Evolutionary conservation across 2,113 vertebrate species (phyloP).

Genomic region (Danio rerio): GRCz12tu NC_133180.1:42293001-42293500

Average conservation of each 20-base stretch:
- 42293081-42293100: constrained; percentile 24
- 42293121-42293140: constrained; percentile 40
- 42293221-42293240: neutral
- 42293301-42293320: too few relatives aligned
- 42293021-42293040: too few relatives aligned
- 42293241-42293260: neutral
- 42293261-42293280: too few relatives aligned
- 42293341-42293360: neutral
- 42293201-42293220: constrained; percentile 33
- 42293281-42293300: too few relatives aligned
- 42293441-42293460: neutral
- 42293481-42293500: neutral
- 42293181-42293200: constrained; percentile 47
- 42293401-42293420: neutral
- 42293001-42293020: too few relatives aligned
- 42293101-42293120: constrained; percentile 38
- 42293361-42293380: neutral
- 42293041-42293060: too few relatives aligned
- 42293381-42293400: neutral
- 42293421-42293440: neutral
- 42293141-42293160: constrained; percentile 58
- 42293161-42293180: constrained; percentile 40
- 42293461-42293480: neutral
- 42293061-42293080: too few relatives aligned
- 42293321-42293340: neutral